Conservation (phyloP, 2,888 invertebrate genomes). For the Perithous albicinctus region DNA sequence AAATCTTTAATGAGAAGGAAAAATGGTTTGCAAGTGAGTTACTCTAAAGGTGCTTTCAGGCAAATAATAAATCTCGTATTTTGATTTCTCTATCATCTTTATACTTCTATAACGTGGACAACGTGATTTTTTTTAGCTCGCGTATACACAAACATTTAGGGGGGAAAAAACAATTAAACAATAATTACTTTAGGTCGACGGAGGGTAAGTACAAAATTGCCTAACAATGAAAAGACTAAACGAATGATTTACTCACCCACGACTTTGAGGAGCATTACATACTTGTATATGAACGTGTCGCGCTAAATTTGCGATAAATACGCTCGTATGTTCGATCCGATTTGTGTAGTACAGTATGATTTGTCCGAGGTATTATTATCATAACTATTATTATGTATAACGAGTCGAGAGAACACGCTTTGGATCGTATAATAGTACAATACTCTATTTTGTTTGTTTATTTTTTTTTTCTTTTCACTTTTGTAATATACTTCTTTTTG, state of each 20-base stretch:
- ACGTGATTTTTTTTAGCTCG: constrained; percentile 3
- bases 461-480: background rate
- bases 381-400: constrained; percentile 21
- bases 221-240: constrained; percentile 69
- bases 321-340: constrained; percentile 6
- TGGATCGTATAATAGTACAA: constrained; percentile 45
- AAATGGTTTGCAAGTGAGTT: background rate
- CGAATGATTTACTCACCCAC: constrained; percentile 8
- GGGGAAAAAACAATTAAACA: constrained; percentile 55
- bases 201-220: constrained; percentile 82
- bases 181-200: constrained; percentile 69
- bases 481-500: constrained; percentile 37
- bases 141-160: constrained; percentile 33
- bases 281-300: constrained; percentile 12
- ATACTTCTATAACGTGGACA: constrained; percentile 33
- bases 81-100: constrained; percentile 40
- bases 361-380: constrained; percentile 47
- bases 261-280: constrained; percentile 9
- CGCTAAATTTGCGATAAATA: constrained; percentile 44
- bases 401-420: constrained; percentile 59
- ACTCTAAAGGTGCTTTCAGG: background rate
- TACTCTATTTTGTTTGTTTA: constrained; percentile 22
- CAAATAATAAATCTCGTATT: constrained; percentile 5
- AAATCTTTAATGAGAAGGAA: background rate
- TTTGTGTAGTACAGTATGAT: constrained; percentile 17